A percentile compares a stretch with the other conserved stretches of the same genome.
Evolutionary conservation across 2,113 vertebrate species (phyloP).

Genomic region (Anser brachyrhynchus): DNA sequence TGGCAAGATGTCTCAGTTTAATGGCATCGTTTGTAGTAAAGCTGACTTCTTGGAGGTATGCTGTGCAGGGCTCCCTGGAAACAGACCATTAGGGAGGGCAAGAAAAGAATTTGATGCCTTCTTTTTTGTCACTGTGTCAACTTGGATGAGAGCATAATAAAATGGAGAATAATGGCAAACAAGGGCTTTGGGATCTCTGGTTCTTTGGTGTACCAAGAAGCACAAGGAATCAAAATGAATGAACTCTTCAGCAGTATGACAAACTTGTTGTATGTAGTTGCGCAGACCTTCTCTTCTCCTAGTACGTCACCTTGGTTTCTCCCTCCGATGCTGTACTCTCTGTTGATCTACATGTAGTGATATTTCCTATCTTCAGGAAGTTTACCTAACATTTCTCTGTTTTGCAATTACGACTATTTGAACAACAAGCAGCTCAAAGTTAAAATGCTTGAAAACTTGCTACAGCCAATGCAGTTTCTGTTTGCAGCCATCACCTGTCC

Average conservation of each 20-base stretch:
- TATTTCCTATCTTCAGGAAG: too few species aligned
- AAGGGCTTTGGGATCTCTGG: not conserved
- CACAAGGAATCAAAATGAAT: slow-evolving; percentile 1
- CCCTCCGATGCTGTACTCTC: too few species aligned
- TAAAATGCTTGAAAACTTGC: too few species aligned
- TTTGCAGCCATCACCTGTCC: too few species aligned
- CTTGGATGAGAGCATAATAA: slow-evolving; percentile 29
- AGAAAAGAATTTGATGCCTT: slow-evolving; percentile 13
- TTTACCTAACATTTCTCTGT: too few species aligned
- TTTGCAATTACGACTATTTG: too few species aligned
- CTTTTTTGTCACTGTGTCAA: slow-evolving; percentile 1
- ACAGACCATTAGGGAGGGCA: slow-evolving; percentile 13
- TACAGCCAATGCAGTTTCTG: too few species aligned
- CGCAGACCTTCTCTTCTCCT: too few species aligned
- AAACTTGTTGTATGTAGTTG: not conserved
- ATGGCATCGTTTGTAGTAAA: slow-evolving; percentile 6
- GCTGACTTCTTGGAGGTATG: not conserved
- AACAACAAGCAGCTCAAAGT: too few species aligned
- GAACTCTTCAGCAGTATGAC: not conserved
- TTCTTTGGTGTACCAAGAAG: not conserved
- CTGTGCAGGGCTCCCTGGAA: not conserved
- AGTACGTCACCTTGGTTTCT: too few species aligned
- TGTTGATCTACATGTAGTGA: too few species aligned
- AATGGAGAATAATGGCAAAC: not conserved
- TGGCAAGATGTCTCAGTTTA: not conserved